These are phyloP conservation scores for Phallusia fumigata DNA, from an alignment of 23 tunicate genomes.

Conservation along the genomic window DNA sequence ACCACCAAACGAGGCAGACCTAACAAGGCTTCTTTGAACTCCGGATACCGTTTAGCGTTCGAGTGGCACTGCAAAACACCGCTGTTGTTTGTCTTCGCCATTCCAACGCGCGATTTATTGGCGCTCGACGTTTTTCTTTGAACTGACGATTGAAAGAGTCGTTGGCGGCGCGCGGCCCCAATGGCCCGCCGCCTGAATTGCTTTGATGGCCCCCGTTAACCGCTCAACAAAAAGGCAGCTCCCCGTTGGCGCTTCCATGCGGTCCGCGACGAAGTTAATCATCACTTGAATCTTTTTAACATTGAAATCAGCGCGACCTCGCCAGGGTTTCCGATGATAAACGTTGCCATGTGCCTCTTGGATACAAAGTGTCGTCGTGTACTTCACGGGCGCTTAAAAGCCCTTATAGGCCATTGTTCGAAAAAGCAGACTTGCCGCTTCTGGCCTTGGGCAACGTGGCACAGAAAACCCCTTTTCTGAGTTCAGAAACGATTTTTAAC, in stretches of 20 bases:
- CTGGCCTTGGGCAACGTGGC: too few species aligned
- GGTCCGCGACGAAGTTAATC: background rate
- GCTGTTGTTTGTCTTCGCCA: background rate
- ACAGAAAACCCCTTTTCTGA: too few species aligned
- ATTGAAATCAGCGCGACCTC: background rate
- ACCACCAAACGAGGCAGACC: background rate
- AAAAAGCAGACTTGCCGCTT: too few species aligned
- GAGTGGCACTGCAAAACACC: background rate
- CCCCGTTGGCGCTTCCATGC: background rate
- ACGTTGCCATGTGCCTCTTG: conserved; percentile 1
- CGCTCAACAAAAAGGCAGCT: background rate
- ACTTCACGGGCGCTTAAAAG: background rate
- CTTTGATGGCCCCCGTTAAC: conserved; percentile 8
- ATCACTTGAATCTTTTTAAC: background rate
- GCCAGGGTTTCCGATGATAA: background rate
- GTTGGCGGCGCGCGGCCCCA: conserved; percentile 4
- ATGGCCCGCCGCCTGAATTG: background rate
- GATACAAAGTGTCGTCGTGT: background rate
- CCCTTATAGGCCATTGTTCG: background rate
- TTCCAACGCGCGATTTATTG: conserved; percentile 1
- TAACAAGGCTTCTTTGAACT: conserved; percentile 2
- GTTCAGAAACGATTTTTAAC: too few species aligned
- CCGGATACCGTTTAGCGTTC: background rate
- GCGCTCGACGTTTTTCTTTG: background rate
- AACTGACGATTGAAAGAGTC: background rate